Evolutionary conservation across 1,140 invertebrate species (phyloP).

Genomic region (Holotrichia oblita): DNA sequence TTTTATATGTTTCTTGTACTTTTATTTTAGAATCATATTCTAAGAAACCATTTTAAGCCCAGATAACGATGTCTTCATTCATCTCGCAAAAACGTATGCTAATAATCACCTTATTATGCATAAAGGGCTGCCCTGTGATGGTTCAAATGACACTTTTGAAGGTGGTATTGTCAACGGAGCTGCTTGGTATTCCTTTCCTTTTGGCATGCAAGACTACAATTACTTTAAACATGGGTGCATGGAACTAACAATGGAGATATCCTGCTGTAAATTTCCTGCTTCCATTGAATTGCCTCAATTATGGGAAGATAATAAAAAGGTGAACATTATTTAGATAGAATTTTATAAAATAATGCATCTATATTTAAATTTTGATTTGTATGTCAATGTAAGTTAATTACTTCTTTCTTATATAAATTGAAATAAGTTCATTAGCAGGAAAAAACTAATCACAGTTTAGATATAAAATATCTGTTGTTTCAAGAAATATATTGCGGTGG

Average conservation of each 20-base stretch:
- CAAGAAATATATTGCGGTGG: not conserved
- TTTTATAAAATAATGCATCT: slow-evolving; percentile 1
- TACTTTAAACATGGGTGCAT: slow-evolving; percentile 72
- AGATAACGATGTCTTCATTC: slow-evolving; percentile 74
- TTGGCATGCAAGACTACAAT: slow-evolving; percentile 75
- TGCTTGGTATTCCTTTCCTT: slow-evolving; percentile 45
- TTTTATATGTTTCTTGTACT: not conserved
- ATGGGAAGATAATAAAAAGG: slow-evolving; percentile 70
- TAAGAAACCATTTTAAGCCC: slow-evolving; percentile 64
- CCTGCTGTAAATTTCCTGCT: slow-evolving; percentile 71
- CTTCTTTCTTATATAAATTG: not conserved
- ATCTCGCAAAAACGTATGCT: slow-evolving; percentile 71
- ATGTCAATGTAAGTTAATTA: not conserved
- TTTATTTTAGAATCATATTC: not conserved
- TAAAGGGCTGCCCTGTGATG: slow-evolving; percentile 60
- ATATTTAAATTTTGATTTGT: not conserved
- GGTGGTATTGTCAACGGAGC: slow-evolving; percentile 72
- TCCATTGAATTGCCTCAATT: slow-evolving; percentile 63
- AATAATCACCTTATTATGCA: slow-evolving; percentile 66
- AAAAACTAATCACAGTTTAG: slow-evolving; percentile 14
- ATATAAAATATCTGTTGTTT: slow-evolving; percentile 3
- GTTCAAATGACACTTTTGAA: slow-evolving; percentile 57
- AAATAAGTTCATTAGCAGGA: not conserved
- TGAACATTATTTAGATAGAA: slow-evolving; percentile 42
- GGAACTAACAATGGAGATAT: slow-evolving; percentile 74